Base-by-base conservation (phyloP, 2,113 vertebrate genomes). In the Chaetodon auriga region DNA sequence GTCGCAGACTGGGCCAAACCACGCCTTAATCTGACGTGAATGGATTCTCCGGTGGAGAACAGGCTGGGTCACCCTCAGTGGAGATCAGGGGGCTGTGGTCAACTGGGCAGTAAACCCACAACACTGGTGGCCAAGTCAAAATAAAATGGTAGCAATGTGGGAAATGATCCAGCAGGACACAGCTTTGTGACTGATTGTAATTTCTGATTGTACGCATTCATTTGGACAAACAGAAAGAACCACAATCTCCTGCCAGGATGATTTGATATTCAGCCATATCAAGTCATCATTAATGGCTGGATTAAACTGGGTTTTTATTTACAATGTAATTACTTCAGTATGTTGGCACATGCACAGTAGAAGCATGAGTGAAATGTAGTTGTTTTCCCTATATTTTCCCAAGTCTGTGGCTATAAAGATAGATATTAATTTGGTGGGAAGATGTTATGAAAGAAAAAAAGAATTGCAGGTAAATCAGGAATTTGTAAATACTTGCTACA, bases 1-100 rank as follows among this genome's bases (percentile, higher is more conserved):
- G 79, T 78, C 51, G 13, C 68, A 68, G 36, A 55, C 36, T 74
- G 85, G 70, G 77, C 79, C 74, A 73, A 89, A 84, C 68, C 25
- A 68, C 65, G 41, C 48, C 41, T 86, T 87, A 89, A 90, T 95
- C 87, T 85, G 77, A 84, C 87, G 81, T 75, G 89, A 94, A 92
- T 86, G 49, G 83, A 87, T 84, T 90, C 70, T 88, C 65, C 69
- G 41, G 51, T 83, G 75, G 81, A 79, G 23, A 82, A 80, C 70
- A 38, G 70, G 70, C 89, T 71, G 71, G 60, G 55, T 69, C 54
- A 23, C 79, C 68, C 69, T 83, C 63, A 65, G 21, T 86, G 78
- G 83, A 81, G 74, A 76, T 66, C 69, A 81, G 75, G 78, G 79
- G 85, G 79, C 82, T 89, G 73, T 84, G 80, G 76, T 77, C 82